Percentiles rank a stretch among this genome's conserved stretches.
Conservation (phyloP, 2,113 vertebrate genomes). For the Thamnophis sirtalis region DNA sequence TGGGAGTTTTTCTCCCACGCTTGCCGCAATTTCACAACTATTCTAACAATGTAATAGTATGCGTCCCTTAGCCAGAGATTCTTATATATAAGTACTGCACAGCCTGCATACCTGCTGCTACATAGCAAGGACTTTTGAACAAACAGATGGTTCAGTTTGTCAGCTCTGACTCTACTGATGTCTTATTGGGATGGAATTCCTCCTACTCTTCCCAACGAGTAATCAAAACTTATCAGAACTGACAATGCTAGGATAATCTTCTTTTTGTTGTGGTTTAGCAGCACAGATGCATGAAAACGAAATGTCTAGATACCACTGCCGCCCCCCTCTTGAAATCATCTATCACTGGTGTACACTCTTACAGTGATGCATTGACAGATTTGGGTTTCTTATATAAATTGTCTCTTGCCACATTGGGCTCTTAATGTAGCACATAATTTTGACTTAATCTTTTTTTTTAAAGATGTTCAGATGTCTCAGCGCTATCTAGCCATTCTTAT, state of each 20-base stretch:
- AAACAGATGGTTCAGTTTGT: background rate
- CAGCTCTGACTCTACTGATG: background rate
- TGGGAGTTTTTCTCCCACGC: background rate
- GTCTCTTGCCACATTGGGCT: background rate
- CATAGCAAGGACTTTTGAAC: background rate
- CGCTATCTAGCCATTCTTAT: background rate
- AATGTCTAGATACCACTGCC: background rate
- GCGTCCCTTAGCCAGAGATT: background rate
- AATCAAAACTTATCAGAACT: background rate
- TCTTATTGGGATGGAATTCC: background rate
- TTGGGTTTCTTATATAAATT: background rate
- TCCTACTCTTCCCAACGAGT: background rate
- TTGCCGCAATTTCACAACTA: background rate
- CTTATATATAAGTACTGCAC: background rate
- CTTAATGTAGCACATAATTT: background rate
- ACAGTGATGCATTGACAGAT: background rate
- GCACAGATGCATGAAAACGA: background rate
- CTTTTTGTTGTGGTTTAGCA: background rate
- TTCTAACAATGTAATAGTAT: background rate
- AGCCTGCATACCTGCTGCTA: background rate
- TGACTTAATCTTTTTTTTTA: background rate
- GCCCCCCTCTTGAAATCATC: background rate
- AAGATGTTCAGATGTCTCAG: background rate
- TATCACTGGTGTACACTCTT: background rate
- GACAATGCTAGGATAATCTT: background rate